Evolutionary conservation across 2,888 invertebrate genomes (phyloP).

Genomic region (Leptinotarsa juncta): DNA sequence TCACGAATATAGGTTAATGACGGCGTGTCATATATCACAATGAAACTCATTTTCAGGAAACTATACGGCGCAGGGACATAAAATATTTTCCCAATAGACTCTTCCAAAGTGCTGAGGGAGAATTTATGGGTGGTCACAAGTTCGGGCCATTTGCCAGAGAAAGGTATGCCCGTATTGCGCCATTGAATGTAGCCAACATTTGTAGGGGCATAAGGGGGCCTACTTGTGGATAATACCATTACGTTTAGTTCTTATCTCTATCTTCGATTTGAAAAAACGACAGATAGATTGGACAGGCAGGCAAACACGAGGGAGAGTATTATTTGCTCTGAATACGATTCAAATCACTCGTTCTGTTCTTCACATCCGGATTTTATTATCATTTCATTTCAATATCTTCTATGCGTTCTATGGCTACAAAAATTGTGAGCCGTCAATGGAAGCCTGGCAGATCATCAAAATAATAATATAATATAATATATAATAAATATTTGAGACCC

Average conservation of each 20-base stretch:
- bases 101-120: slow-evolving; percentile 4
- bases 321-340: no score
- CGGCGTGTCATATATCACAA: slow-evolving; percentile 8
- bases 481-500: no score
- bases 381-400: no score
- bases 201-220: not conserved
- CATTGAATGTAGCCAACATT: slow-evolving; percentile 12
- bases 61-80: not conserved
- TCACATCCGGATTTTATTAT: no score
- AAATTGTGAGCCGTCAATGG: no score
- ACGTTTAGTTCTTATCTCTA: not conserved
- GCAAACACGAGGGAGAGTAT: not conserved
- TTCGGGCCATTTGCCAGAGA: slow-evolving; percentile 11
- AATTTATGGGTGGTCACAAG: slow-evolving; percentile 10
- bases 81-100: slow-evolving; percentile 20
- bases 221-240: not conserved
- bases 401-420: no score
- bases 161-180: slow-evolving; percentile 11
- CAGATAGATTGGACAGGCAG: not conserved
- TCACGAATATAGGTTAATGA: slow-evolving; percentile 9
- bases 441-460: no score
- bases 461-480: no score
- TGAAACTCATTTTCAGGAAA: slow-evolving; percentile 15
- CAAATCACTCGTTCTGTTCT: no score
- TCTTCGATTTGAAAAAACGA: not conserved